phyloP scores from a whole-genome alignment of 2,113 vertebrate genomes.

The Malurus cyaneus region DNA sequence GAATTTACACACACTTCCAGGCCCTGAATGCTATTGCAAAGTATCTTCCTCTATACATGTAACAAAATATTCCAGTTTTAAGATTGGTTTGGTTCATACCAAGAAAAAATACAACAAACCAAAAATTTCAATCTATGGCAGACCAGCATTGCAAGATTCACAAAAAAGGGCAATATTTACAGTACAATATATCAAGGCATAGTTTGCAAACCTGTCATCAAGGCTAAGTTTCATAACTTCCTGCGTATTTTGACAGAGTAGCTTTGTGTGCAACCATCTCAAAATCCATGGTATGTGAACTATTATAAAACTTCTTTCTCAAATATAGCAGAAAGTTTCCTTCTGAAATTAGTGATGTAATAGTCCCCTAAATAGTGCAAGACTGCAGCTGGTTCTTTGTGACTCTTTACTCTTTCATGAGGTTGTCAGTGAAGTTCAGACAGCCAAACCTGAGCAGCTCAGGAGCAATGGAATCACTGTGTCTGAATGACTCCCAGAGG shows the following conservation, averaged over 20 bases:
- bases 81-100: neutral
- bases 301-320: neutral
- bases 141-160: neutral
- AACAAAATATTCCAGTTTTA: neutral
- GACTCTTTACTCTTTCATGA: neutral
- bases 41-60: neutral
- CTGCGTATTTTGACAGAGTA: neutral
- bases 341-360: neutral
- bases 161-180: neutral
- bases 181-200: neutral
- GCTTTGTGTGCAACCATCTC: neutral
- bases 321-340: neutral
- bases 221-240: neutral
- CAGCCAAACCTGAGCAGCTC: neutral
- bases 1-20: neutral
- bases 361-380: neutral
- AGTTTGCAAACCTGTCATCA: neutral
- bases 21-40: neutral
- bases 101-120: neutral
- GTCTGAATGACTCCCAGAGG: neutral
- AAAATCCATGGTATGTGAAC: neutral
- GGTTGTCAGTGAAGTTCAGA: neutral
- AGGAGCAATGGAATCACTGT: fast-evolving
- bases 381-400: neutral
- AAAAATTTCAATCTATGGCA: neutral